Percentiles rank a stretch among this genome's conserved stretches.
Evolutionary conservation across 2,113 vertebrate species (phyloP).

Genomic region (Neodontobutis hainanensis): DNA sequence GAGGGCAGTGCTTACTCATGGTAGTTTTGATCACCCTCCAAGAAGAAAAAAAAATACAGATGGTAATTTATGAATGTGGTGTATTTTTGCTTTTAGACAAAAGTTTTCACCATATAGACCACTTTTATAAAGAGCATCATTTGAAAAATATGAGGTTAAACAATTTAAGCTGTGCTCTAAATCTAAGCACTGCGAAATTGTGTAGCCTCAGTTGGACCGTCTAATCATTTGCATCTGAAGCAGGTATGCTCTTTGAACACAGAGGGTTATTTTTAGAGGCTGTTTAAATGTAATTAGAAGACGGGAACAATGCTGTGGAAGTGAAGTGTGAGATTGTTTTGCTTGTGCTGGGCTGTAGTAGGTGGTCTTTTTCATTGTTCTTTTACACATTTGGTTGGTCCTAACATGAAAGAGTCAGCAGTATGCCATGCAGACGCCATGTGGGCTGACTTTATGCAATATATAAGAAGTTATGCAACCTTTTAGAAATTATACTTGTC

Average conservation of each 20-base stretch:
- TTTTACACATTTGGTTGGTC: slow-evolving; percentile 30
- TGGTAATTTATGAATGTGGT: neutral
- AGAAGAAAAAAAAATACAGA: neutral
- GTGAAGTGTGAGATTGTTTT: slow-evolving; percentile 49
- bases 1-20: slow-evolving; percentile 20
- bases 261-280: slow-evolving; percentile 60
- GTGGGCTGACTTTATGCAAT: slow-evolving; percentile 24
- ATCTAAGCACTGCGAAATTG: slow-evolving; percentile 18
- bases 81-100: neutral
- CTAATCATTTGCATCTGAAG: slow-evolving; percentile 59
- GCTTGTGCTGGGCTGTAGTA: slow-evolving; percentile 46
- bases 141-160: slow-evolving; percentile 9
- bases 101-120: slow-evolving; percentile 1
- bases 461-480: slow-evolving; percentile 11
- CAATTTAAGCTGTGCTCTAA: neutral
- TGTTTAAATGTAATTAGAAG: slow-evolving; percentile 67
- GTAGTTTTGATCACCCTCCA: neutral
- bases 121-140: too few species aligned
- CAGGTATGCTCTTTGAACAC: slow-evolving; percentile 46
- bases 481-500: neutral
- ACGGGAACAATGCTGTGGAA: slow-evolving; percentile 64
- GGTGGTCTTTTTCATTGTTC: slow-evolving; percentile 65
- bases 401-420: slow-evolving; percentile 13
- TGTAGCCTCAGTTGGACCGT: slow-evolving; percentile 49
- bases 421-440: slow-evolving; percentile 46